phyloP scores from a whole-genome alignment of 2,113 vertebrate genomes.

The Cisticola juncidis region DNA sequence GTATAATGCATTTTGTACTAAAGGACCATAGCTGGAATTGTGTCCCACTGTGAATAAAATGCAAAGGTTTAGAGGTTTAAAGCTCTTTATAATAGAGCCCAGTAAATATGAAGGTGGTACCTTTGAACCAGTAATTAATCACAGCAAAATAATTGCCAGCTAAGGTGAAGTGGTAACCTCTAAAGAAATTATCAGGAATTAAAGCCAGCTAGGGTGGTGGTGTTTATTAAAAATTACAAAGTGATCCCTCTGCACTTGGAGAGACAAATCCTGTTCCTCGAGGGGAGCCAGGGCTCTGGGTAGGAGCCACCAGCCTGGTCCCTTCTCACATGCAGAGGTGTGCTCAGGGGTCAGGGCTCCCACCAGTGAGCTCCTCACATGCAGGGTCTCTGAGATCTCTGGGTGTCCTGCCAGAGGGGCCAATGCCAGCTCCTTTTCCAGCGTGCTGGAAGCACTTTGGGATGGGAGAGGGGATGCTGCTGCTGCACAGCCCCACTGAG shows the following conservation, averaged over 20 bases:
- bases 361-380: rapidly evolving
- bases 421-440: not conserved
- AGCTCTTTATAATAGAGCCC: not conserved
- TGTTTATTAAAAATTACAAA: not conserved
- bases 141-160: not conserved
- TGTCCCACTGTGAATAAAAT: not conserved
- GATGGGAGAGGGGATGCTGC: not conserved
- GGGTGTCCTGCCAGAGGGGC: not conserved
- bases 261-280: not conserved
- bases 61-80: not conserved
- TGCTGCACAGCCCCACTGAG: not conserved
- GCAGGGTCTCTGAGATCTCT: not conserved
- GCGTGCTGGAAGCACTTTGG: rapidly evolving
- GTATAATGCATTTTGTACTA: not conserved
- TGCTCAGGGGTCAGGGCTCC: not conserved
- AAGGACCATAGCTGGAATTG: not conserved
- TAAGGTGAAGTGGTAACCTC: not conserved
- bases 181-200: not conserved
- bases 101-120: not conserved
- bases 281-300: not conserved
- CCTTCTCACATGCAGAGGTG: rapidly evolving
- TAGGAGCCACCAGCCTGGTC: not conserved
- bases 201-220: not conserved
- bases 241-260: not conserved
- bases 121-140: slow-evolving; percentile 11